A percentile compares a stretch with the other conserved stretches of the same genome.
These are phyloP conservation scores for Ivindomyrus marchei DNA, from an alignment of 2,113 vertebrate species.

Conservation along the genomic window DNA sequence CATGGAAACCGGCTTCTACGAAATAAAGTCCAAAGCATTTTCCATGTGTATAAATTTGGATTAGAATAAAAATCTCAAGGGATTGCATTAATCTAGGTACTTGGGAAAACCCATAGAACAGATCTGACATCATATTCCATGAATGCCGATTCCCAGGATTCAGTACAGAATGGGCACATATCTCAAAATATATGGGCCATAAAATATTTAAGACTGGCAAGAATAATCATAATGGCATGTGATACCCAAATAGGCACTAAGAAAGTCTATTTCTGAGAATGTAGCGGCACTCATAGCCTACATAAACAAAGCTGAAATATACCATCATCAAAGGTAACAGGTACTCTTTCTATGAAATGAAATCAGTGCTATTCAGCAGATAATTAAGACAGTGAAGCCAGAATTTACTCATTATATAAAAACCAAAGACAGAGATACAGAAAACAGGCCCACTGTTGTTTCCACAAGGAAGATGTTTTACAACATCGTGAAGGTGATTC, in stretches of 20 bases:
- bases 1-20: background rate
- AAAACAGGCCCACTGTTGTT: background rate
- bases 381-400: background rate
- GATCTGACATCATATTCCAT: background rate
- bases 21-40: background rate
- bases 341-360: background rate
- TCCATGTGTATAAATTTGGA: constrained; percentile 2
- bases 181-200: background rate
- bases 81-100: background rate
- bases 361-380: background rate
- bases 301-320: background rate
- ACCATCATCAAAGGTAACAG: background rate
- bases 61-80: background rate
- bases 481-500: background rate
- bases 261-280: background rate
- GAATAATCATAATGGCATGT: background rate
- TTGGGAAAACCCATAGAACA: background rate
- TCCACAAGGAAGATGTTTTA: background rate
- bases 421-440: background rate
- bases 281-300: background rate
- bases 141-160: constrained; percentile 1
- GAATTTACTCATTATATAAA: background rate
- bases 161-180: background rate
- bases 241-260: background rate
- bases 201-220: background rate